phyloP scores from a whole-genome alignment of 2,113 vertebrate species.

The Trichechus manatus region DNA sequence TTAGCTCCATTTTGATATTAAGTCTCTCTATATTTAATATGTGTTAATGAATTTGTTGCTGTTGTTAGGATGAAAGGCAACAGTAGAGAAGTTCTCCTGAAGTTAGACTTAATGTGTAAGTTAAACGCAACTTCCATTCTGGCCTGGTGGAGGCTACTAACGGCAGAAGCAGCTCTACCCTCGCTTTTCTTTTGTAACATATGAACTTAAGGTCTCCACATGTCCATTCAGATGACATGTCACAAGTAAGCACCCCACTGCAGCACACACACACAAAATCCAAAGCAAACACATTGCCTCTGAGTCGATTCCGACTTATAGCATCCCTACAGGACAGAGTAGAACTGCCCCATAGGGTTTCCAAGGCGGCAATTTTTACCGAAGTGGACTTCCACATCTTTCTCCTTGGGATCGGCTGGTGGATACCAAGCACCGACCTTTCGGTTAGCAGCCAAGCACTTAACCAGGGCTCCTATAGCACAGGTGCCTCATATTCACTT shows the following conservation, averaged over 20 bases:
- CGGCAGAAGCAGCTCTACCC: too few species aligned
- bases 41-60: not conserved
- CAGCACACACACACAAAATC: not conserved
- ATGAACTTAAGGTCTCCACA: not conserved
- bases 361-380: not conserved
- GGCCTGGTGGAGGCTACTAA: rapidly evolving
- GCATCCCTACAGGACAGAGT: not conserved
- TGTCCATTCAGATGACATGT: not conserved
- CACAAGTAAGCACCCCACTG: not conserved
- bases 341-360: not conserved
- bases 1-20: not conserved
- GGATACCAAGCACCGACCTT: not conserved
- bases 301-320: not conserved
- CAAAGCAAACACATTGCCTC: not conserved
- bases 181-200: not conserved
- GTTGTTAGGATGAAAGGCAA: not conserved
- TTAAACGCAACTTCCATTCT: not conserved
- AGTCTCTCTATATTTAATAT: not conserved
- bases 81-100: not conserved
- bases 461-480: not conserved
- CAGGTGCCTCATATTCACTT: too few species aligned
- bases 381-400: not conserved
- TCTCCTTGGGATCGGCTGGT: not conserved
- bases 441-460: not conserved
- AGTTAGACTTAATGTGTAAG: not conserved